phyloP scores from a whole-genome alignment of 1,140 invertebrate genomes.

The Micrasema longulum region DNA sequence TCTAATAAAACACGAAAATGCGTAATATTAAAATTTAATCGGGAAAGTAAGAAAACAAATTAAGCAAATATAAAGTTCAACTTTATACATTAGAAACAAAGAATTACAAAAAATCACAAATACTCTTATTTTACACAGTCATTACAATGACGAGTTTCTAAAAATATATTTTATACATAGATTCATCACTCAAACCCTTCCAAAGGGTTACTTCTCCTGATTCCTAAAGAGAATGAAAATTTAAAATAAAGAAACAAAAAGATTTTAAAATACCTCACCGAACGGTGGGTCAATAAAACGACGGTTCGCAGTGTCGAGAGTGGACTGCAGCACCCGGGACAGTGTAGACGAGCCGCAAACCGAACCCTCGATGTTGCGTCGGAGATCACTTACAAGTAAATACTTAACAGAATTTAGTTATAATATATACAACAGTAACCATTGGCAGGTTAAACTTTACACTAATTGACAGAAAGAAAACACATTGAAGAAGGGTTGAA shows the following conservation, averaged over 20 bases:
- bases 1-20: conserved; percentile 16
- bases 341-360: too few species aligned
- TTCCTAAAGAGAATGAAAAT: conserved; percentile 13
- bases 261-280: not conserved
- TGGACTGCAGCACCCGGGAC: too few species aligned
- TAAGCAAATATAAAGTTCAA: conserved; percentile 39
- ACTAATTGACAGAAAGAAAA: conserved; percentile 29
- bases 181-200: conserved; percentile 5
- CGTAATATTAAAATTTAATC: conserved; percentile 38
- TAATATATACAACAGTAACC: not conserved
- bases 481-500: conserved; percentile 23
- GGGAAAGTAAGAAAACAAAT: conserved; percentile 35
- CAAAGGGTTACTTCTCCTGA: conserved; percentile 7
- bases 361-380: too few species aligned
- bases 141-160: conserved; percentile 20
- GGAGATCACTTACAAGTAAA: too few species aligned
- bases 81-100: conserved; percentile 40
- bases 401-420: too few species aligned
- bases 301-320: too few species aligned
- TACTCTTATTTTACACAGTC: conserved; percentile 32
- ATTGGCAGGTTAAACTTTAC: conserved; percentile 12
- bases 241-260: conserved; percentile 18
- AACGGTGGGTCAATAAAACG: conserved; percentile 1
- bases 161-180: conserved; percentile 37
- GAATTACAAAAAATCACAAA: conserved; percentile 29